A percentile compares a stretch with the other conserved stretches of the same genome.
Evolutionary conservation across 2,888 invertebrate species (phyloP).

Genomic region (Plebejus argus): DNA sequence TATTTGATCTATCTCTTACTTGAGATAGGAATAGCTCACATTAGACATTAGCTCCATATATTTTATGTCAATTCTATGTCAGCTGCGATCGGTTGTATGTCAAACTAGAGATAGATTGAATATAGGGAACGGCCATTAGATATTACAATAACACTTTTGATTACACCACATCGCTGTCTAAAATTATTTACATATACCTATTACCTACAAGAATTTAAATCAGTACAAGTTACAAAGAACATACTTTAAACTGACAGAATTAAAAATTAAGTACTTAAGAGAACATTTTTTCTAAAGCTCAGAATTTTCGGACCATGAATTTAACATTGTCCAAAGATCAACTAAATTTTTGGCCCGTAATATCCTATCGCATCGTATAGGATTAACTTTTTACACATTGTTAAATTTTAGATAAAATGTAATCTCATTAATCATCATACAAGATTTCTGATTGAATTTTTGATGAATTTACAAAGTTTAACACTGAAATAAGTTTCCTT

Average conservation of each 20-base stretch:
- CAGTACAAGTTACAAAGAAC: not conserved
- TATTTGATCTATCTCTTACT: no score
- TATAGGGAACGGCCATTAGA: no score
- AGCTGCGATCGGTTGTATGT: no score
- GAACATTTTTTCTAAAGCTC: not conserved
- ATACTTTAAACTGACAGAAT: not conserved
- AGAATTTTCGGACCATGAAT: not conserved
- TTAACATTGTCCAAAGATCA: not conserved
- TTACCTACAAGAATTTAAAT: not conserved
- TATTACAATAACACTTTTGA: not conserved
- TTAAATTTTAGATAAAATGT: not conserved
- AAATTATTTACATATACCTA: not conserved
- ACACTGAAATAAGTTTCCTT: not conserved
- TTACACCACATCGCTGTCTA: not conserved
- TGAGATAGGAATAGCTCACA: no score
- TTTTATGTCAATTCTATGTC: no score
- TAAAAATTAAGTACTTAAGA: not conserved
- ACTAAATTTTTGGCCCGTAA: not conserved
- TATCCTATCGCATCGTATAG: not conserved
- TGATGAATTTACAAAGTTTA: not conserved
- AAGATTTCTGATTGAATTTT: not conserved
- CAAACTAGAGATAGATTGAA: no score
- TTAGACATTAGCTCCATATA: no score
- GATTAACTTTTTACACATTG: not conserved
- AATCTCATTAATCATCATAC: not conserved